phyloP scores from a whole-genome alignment of 2,113 vertebrate species.

The Percopsis transmontana region DNA sequence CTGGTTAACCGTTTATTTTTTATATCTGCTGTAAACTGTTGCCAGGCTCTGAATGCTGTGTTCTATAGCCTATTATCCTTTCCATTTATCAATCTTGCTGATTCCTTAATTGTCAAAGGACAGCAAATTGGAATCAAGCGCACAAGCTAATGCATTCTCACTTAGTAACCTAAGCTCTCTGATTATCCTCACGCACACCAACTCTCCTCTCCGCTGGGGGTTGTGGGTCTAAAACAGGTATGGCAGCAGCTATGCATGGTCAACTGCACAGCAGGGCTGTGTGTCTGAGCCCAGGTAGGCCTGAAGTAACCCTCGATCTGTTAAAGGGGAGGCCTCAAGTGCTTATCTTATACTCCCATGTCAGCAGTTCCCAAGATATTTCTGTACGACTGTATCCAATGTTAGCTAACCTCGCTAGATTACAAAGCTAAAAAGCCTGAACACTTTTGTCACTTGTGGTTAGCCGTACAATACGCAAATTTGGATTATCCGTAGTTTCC shows the following conservation, averaged over 20 bases:
- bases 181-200: conserved; percentile 14
- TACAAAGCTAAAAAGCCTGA: conserved; percentile 15
- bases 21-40: no score
- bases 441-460: background rate
- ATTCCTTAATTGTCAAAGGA: background rate
- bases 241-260: conserved; percentile 17
- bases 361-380: conserved; percentile 48
- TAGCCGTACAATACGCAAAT: background rate
- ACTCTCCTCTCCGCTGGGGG: conserved; percentile 4
- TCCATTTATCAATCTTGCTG: background rate
- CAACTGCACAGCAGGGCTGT: background rate
- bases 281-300: background rate
- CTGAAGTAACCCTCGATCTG: conserved; percentile 25
- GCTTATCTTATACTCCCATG: conserved; percentile 45
- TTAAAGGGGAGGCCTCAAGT: conserved; percentile 49
- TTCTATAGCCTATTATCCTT: no score
- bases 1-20: no score
- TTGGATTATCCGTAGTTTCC: conserved; percentile 22
- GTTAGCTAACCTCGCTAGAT: conserved; percentile 35
- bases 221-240: conserved; percentile 21
- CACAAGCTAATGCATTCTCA: background rate
- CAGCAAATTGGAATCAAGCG: background rate
- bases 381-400: conserved; percentile 4
- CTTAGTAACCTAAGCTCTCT: background rate
- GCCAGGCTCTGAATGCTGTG: no score